Evolutionary conservation across 2,113 vertebrate species (phyloP), one percentile per base, ranked within the genome.

Genomic region (Ondatra zibethicus): DNA sequence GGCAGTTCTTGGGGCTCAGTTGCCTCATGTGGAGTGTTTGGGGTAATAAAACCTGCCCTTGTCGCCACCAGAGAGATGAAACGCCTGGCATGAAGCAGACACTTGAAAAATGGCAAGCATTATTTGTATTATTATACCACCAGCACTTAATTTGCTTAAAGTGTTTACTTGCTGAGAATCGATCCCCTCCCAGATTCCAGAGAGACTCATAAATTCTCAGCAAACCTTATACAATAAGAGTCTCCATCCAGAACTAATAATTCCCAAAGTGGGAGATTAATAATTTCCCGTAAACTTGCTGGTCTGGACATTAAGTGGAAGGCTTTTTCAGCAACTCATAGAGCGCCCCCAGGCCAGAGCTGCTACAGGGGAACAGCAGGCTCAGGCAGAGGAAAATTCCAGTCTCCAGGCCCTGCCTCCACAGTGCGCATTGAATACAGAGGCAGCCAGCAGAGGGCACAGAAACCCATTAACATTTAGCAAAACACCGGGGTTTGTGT

Each of bases 381-480:
- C 88, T 81, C 0, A 4, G 73, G 76, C 39, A 96, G 91, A 91
- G 97, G 96, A 94, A 96, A 95, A 93, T 98, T 97, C 96, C 97
- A 92, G 82, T 19, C 29, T 4, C 93, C 0, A 1, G 23, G 76
- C 86, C 52, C 52, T 3, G 92, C 93, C 95, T 89, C 93, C 27
- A 95, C 97, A 96, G 55, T 52, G 97, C 23, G 45, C 93, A 21
- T 31, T 1, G 39, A 3, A 47, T 4, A 1, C 7, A 27, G n/a
- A 5, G 27, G 89, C 95, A 16, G 4, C 95, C 91, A 42, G 96
- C 58, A 94, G 96, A 94, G 95, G 96, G 93, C 93, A 63, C 75
- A 61, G 90, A 47, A 86, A 23, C 25, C 87, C 94, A 78, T 89
- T 76, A 93, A 68, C 96, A 88, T 93, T 91, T 75, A 94, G 93